A percentile compares a stretch with the other conserved stretches of the same genome.
phyloP scores from a whole-genome alignment of 2,888 invertebrate species.

The Hirtodrosophila histrioides region DNA sequence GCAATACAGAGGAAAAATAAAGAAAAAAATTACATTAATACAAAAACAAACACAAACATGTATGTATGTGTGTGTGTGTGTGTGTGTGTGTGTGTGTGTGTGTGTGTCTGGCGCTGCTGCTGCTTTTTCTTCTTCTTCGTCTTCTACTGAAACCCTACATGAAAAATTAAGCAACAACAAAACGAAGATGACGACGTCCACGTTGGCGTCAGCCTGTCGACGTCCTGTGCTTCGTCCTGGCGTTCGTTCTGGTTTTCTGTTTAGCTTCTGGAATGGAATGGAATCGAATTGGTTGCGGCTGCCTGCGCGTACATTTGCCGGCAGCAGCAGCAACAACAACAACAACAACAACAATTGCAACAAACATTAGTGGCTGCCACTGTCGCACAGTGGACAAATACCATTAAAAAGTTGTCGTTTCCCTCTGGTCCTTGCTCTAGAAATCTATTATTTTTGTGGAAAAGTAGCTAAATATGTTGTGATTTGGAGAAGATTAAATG shows the following conservation, averaged over 20 bases:
- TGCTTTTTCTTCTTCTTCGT: conserved; percentile 2
- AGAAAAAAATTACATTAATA: conserved; percentile 46
- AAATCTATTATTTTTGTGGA: no score
- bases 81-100: conserved; percentile 11
- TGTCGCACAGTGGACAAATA: conserved; percentile 30
- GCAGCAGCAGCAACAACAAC: conserved; percentile 20
- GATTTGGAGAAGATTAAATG: no score
- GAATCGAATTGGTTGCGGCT: conserved; percentile 57
- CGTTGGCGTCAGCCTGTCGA: conserved; percentile 65
- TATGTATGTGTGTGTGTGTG: conserved; percentile 3
- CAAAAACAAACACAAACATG: conserved; percentile 61
- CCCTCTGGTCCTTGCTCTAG: no score
- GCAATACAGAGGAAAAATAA: conserved; percentile 12
- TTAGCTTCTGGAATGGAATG: conserved; percentile 38
- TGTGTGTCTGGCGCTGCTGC: conserved; percentile 11
- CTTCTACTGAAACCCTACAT: conserved; percentile 65
- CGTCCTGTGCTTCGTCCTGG: conserved; percentile 15
- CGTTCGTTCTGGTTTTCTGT: not conserved
- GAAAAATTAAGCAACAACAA: conserved; percentile 78
- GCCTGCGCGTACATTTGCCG: conserved; percentile 45
- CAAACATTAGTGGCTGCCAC: conserved; percentile 31
- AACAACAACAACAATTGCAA: conserved; percentile 12
- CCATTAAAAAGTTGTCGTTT: no score
- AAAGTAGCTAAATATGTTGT: no score
- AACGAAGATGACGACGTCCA: conserved; percentile 31